Evolutionary conservation across 2,113 vertebrate genomes (phyloP), one percentile per base, ranked within the genome.

Genomic region (Myocastor coypus): DNA sequence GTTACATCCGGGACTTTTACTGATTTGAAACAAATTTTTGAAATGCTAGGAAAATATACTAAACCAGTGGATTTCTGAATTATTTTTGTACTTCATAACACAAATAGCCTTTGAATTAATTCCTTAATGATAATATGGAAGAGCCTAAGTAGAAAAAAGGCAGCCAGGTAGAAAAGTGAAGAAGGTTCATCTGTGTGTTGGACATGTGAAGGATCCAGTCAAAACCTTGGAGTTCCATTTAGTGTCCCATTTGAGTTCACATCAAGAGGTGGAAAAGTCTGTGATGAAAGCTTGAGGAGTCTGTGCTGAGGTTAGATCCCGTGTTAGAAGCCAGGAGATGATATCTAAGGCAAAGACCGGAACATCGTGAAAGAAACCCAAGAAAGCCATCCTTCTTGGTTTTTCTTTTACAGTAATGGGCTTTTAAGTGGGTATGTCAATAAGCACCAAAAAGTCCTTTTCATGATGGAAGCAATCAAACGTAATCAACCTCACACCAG

Each of bases 1-100:
- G 14, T 34, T 78, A 14, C 32, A 3, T 13, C 20, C 46, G 88
- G 24, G 16, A 40, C 7, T 89, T 94, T 46, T 34, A 50, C 3
- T 66, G 13, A 84, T 89, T 83, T 96, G 59, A 55, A 66, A 81
- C 52, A 83, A 83, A 69, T 83, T 75, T 83, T 94, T 94, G 16
- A 26, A 83, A 32, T 83, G 32, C 50, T 32, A 11, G 42, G 46
- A 63, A 92, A 92, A 78, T 26, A 17, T 16, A 57, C 81, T 66
- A 37, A 83, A 57, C 5, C 32, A 88, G 0, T 57, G 26, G 1
- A 10, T 34, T 66, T 1, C 37, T 94, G 37, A 64, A 55, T 84
- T 26, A 91, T 61, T 40, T 81, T 37, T 73, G 4, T 32, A 24
- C 4, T 86, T 71, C 9, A 17, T 5, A 24, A 22, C 26, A 24